These are phyloP conservation scores for Hybognathus amarus DNA, from an alignment of 2,797 vertebrate species.

Conservation along the genomic window DNA sequence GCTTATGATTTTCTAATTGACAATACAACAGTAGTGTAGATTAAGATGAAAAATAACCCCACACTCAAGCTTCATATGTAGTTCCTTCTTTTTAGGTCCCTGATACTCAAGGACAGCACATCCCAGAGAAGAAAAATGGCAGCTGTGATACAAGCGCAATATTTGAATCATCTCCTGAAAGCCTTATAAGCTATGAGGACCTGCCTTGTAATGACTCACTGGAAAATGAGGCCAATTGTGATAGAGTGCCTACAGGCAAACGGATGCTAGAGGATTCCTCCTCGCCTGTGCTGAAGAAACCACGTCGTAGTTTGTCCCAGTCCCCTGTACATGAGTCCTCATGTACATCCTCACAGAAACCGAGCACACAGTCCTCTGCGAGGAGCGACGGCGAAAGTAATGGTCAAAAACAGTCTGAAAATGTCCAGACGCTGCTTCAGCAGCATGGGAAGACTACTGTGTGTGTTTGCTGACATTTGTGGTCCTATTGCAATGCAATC, in stretches of 20 bases:
- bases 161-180: constrained; percentile 57
- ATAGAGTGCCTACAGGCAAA: constrained; percentile 74
- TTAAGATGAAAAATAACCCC: neutral
- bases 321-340: constrained; percentile 69
- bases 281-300: constrained; percentile 83
- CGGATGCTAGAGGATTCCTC: constrained; percentile 82
- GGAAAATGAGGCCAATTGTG: constrained; percentile 43
- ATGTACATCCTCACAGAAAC: constrained; percentile 74
- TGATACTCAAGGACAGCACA: constrained; percentile 67
- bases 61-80: neutral
- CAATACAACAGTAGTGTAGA: neutral
- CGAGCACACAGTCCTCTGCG: constrained; percentile 72
- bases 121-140: constrained; percentile 67
- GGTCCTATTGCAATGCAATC: constrained; percentile 21
- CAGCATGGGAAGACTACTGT: constrained; percentile 87
- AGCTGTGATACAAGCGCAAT: constrained; percentile 65
- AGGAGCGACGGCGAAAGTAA: constrained; percentile 75
- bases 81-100: constrained; percentile 55
- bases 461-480: constrained; percentile 83
- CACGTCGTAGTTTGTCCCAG: constrained; percentile 70
- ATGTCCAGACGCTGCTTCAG: constrained; percentile 82
- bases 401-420: constrained; percentile 84
- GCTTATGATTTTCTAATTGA: neutral
- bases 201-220: constrained; percentile 45
- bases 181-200: constrained; percentile 53